Percentiles rank a stretch among this genome's conserved stretches.
Evolutionary conservation across 2,888 invertebrate species (phyloP).

Genomic region (Ochropleura plecta): DNA sequence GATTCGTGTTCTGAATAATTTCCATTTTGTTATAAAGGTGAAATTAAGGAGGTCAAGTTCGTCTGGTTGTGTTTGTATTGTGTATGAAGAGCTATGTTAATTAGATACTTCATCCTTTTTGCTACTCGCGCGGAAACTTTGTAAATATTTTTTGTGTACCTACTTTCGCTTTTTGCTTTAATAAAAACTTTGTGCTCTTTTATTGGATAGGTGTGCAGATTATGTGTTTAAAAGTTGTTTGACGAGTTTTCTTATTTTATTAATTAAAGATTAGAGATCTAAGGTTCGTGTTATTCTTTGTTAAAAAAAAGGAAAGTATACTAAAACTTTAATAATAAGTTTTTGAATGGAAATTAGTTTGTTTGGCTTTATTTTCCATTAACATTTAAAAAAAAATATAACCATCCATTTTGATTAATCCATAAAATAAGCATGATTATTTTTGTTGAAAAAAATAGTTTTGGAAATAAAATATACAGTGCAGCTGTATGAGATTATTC

Average conservation of each 20-base stretch:
- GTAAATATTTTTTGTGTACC: constrained; percentile 15
- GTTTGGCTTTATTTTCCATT: neutral
- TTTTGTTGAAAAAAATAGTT: no score
- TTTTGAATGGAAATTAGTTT: neutral
- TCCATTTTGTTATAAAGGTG: constrained; percentile 11
- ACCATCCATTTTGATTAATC: neutral
- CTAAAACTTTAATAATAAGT: neutral
- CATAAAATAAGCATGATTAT: neutral
- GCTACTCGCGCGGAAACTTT: constrained; percentile 17
- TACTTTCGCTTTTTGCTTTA: constrained; percentile 15
- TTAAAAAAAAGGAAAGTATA: neutral
- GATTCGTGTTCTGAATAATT: constrained; percentile 23
- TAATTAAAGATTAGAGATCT: neutral
- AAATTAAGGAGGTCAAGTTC: constrained; percentile 20
- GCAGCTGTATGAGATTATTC: no score
- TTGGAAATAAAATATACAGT: neutral
- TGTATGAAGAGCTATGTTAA: constrained; percentile 1
- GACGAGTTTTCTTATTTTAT: neutral
- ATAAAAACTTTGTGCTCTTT: constrained; percentile 18
- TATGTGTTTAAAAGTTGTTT: neutral
- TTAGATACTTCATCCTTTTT: constrained; percentile 12
- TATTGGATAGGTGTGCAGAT: constrained; percentile 19
- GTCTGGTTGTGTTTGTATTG: neutral
- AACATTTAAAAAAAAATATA: neutral
- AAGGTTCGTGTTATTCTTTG: neutral